phyloP scores from a whole-genome alignment of 1,140 invertebrate genomes.

The Macrostomum lignano region DNA sequence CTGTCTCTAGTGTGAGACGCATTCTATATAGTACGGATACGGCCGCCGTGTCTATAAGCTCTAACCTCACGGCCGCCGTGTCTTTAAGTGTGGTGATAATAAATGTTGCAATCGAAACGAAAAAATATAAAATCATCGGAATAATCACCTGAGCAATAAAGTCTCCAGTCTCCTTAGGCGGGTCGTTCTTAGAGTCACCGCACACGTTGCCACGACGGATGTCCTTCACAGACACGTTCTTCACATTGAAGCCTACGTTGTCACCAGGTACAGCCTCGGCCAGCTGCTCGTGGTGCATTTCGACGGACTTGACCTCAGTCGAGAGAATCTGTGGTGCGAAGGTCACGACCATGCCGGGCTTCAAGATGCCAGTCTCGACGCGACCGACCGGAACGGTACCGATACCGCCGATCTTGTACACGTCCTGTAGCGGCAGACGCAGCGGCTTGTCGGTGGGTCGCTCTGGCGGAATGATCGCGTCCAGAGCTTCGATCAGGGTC shows the following conservation, averaged over 20 bases:
- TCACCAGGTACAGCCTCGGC: conserved; percentile 70
- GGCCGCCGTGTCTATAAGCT: no score
- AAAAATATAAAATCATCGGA: no score
- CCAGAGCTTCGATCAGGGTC: conserved; percentile 58
- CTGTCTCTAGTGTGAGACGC: no score
- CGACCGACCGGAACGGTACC: conserved; percentile 84
- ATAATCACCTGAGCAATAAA: no score
- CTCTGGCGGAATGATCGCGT: conserved; percentile 60
- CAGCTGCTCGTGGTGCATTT: conserved; percentile 89
- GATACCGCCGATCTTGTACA: conserved; percentile 94
- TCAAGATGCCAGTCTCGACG: conserved; percentile 75
- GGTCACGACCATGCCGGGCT: conserved; percentile 85
- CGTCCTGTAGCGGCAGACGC: conserved; percentile 75
- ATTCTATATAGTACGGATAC: no score
- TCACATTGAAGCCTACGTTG: conserved; percentile 91
- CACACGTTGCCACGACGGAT: conserved; percentile 72
- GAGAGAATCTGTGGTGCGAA: conserved; percentile 40
- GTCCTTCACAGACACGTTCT: conserved; percentile 87
- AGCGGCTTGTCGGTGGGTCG: conserved; percentile 74
- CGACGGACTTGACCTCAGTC: conserved; percentile 56
- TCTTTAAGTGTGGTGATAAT: no score
- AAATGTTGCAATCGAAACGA: no score
- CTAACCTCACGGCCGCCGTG: no score
- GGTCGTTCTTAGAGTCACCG: conserved; percentile 60
- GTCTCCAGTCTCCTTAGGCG: background rate